These are phyloP conservation scores for Xenopus tropicalis DNA, from an alignment of 2,113 vertebrate species.

Conservation along the genomic window UCB_Xtro_10.0 CM004444.2:136953001-136953500, in stretches of 20 bases:
- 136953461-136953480: too few relatives aligned
- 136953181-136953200: too few relatives aligned
- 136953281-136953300: slow-evolving; percentile 65
- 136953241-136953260: slow-evolving; percentile 52
- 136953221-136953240: slow-evolving; percentile 54
- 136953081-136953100: background rate
- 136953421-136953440: too few relatives aligned
- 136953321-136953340: slow-evolving; percentile 62
- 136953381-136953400: too few relatives aligned
- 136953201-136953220: slow-evolving; percentile 9
- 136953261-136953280: slow-evolving; percentile 63
- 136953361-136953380: background rate
- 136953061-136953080: too few relatives aligned
- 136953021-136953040: slow-evolving; percentile 60
- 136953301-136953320: slow-evolving; percentile 65
- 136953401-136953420: too few relatives aligned
- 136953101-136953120: background rate
- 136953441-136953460: too few relatives aligned
- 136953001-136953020: slow-evolving; percentile 69
- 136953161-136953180: too few relatives aligned
- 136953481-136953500: too few relatives aligned
- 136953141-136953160: too few relatives aligned
- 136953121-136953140: too few relatives aligned
- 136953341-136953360: slow-evolving; percentile 62
- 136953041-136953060: background rate